Evolutionary conservation across 1,140 invertebrate species (phyloP), one percentile per base, ranked within the genome.

Genomic region (Stegodyphus mimosarum): DNA sequence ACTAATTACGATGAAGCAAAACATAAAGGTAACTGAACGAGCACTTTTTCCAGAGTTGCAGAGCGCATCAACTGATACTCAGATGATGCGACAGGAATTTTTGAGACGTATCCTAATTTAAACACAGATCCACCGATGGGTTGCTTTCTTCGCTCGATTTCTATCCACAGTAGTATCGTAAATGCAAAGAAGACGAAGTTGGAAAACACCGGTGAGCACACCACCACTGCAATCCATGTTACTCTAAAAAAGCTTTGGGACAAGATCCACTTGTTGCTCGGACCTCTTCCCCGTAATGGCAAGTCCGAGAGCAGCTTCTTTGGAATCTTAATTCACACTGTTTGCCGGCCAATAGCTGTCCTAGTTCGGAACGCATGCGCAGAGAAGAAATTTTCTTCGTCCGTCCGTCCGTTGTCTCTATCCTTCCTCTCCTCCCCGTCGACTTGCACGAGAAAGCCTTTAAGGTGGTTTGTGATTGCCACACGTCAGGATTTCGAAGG

Each of bases 361-460:
- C 77, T 79, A 79, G 77, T 79, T 79, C 77, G 77, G 51, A 17
- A 49, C 77, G 77, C 77, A 79, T 79, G 77, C 77, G 77, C 77
- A 70, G 18, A 13, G 49, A 13, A 60, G 55, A 63, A 51, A 11
- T 52, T 18, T 9, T 13, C 48, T 51, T 67, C 63, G 75, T 77
- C 75, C 53, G 72, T 13, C n/a, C 18, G n/a, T 74, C 70, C 33
- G 18, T 33, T 10, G 11, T 67, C 66, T 67, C 72, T 74, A 53
- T 74, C 72, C 75, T 48, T 77, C 75, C 63, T 67, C 53, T 10
- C n/a, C 50, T 66, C 18, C 63, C 73, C 55, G 53, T 75, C 49
- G 55, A 73, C 52, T 48, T 51, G 63, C 60, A 63, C 48, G 67
- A 70, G 50, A 79, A 79, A 70, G 77, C 67, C 52, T 79, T 60